phyloP scores from a whole-genome alignment of 2,113 vertebrate genomes.

The Megatriorchis doriae region DNA sequence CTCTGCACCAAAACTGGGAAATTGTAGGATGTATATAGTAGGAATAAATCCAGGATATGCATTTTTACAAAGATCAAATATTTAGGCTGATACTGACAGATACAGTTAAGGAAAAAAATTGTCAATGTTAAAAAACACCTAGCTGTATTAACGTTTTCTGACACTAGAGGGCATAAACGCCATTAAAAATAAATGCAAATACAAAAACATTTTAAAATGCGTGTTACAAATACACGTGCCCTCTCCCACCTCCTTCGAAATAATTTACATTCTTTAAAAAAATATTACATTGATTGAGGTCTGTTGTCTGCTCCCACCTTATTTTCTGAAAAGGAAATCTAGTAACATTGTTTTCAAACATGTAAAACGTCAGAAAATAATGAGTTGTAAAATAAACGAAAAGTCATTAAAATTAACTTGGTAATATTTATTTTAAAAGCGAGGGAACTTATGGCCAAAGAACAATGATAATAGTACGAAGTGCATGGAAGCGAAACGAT shows the following conservation, averaged over 20 bases:
- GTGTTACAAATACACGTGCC: background rate
- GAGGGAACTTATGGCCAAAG: background rate
- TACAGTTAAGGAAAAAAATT: background rate
- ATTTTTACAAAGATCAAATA: background rate
- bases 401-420: background rate
- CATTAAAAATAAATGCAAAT: conserved; percentile 39
- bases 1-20: background rate
- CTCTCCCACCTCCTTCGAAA: conserved; percentile 5
- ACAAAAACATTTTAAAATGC: background rate
- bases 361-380: conserved; percentile 8
- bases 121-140: background rate
- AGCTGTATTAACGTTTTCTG: background rate
- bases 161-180: conserved; percentile 73
- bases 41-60: background rate
- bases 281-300: background rate
- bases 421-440: background rate
- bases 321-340: background rate
- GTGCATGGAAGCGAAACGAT: background rate
- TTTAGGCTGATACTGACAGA: background rate
- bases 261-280: conserved; percentile 16
- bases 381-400: background rate
- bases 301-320: background rate
- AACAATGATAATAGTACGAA: background rate
- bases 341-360: background rate
- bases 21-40: background rate